Evolutionary conservation across 2,888 invertebrate species (phyloP), one percentile per base, ranked within the genome.

Genomic region (Bhutanitis thaidina): DNA sequence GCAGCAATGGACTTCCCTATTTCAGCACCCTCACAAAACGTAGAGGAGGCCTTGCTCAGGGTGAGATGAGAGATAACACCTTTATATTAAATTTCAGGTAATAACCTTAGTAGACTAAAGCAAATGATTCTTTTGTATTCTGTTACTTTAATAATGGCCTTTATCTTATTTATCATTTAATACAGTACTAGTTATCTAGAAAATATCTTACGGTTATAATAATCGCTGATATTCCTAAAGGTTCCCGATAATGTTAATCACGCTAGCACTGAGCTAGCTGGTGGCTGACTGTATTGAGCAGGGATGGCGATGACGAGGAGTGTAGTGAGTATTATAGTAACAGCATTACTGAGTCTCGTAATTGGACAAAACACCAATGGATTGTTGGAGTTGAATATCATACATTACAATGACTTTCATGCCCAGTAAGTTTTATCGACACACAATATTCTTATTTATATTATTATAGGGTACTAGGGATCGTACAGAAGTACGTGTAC

Each of bases 401-500:
- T 91, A 57, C 91, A 91, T 67, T 80, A 85, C 58, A 91, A 91
- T 67, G 91, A 91, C 56, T 91, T 91, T 58, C 91, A 91, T 55
- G 91, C 91, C 1, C 91, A 91, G 91, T 91, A 72, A 85, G 85
- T 78, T 36, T 47, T 32, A 13, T 20, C 5, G 5, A 2, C 20
- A 3, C 20, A n/a, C 5, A 20, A 3, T 32, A 30, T 13, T 8
- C n/a, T 27, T 12, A 12, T 27, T 27, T 27, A 20, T 20, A 3
- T 20, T 20, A 3, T 20, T 3, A 20, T 20, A 20, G 5, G 5
- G 2, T 20, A 5, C 2, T 20, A 20, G 20, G n/a, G n/a, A n/a
- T n/a, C n/a, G n/a, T n/a, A n/a, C n/a, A n/a, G n/a, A n/a, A n/a
- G n/a, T n/a, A n/a, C n/a, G n/a, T n/a, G n/a, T n/a, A n/a, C n/a